A percentile compares a stretch with the other conserved stretches of the same genome.
phyloP scores from a whole-genome alignment of 2,797 vertebrate species.

The Leptoclinus maculatus region DNA sequence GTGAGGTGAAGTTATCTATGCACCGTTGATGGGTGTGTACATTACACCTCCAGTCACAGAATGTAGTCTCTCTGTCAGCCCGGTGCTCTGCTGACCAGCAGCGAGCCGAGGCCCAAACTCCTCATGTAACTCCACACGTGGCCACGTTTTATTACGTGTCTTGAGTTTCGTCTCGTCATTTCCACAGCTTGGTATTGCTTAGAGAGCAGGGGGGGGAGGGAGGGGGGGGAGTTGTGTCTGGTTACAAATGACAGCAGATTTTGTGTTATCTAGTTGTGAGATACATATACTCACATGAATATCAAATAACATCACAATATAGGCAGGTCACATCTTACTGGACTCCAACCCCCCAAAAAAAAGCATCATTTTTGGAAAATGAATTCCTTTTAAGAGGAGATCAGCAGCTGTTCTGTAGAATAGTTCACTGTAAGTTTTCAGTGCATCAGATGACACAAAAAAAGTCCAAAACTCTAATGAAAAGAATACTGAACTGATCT shows the following conservation, averaged over 20 bases:
- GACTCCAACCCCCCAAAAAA: neutral
- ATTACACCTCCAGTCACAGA: slow-evolving; percentile 64
- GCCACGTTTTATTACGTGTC: slow-evolving; percentile 2
- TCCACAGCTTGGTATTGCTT: slow-evolving; percentile 2
- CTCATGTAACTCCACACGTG: slow-evolving; percentile 21
- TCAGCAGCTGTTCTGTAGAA: neutral
- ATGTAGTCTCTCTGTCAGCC: slow-evolving; percentile 68
- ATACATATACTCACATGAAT: neutral
- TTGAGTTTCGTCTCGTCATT: neutral
- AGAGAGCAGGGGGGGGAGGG: neutral
- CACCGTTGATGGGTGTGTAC: slow-evolving; percentile 64
- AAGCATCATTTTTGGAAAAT: neutral
- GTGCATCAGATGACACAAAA: slow-evolving; percentile 14
- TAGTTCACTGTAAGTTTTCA: neutral
- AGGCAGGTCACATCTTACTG: neutral
- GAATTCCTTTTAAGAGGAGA: neutral
- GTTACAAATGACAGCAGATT: neutral
- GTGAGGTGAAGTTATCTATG: slow-evolving; percentile 73
- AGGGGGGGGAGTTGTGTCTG: neutral
- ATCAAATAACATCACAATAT: neutral
- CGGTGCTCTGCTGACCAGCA: slow-evolving; percentile 53
- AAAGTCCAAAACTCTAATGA: slow-evolving; percentile 18
- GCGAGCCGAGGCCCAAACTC: slow-evolving; percentile 41
- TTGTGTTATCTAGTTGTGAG: neutral
- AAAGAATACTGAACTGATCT: slow-evolving; percentile 38